Evolutionary conservation across 2,888 invertebrate species (phyloP).

Genomic region (Quadroppia sp.): DNA sequence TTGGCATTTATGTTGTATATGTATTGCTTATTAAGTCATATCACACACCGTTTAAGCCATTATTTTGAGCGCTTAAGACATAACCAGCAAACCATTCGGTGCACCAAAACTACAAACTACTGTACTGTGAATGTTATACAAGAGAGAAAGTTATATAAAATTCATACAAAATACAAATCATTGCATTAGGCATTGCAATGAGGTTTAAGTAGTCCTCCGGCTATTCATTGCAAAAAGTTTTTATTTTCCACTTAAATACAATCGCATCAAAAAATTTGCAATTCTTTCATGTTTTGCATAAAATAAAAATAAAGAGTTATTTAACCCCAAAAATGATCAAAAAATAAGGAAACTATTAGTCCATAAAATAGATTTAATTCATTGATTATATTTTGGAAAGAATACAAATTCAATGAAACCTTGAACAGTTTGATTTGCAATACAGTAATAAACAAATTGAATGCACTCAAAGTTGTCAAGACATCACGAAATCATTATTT

Average conservation of each 20-base stretch:
- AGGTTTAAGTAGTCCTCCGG: not conserved
- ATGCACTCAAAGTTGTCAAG: too few species aligned
- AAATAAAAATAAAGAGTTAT: not conserved
- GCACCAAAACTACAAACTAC: slow-evolving; percentile 26
- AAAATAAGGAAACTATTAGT: not conserved
- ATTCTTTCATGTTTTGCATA: not conserved
- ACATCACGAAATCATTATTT: too few species aligned
- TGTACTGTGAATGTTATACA: not conserved
- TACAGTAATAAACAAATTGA: too few species aligned
- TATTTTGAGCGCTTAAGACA: slow-evolving; percentile 6
- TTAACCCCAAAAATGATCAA: not conserved
- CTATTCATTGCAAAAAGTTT: not conserved
- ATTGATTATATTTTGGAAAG: too few species aligned
- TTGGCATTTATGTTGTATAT: not conserved
- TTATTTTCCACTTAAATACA: not conserved
- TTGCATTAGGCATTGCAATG: not conserved
- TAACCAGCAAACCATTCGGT: slow-evolving; percentile 30
- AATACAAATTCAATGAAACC: too few species aligned
- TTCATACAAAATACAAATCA: not conserved
- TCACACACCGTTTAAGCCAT: not conserved
- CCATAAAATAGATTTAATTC: too few species aligned
- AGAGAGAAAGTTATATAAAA: slow-evolving; percentile 10
- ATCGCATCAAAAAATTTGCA: not conserved
- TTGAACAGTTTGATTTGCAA: too few species aligned
- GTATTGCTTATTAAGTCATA: slow-evolving; percentile 22